Conservation (phyloP, 2,113 vertebrate genomes). For the Actinemys pallida region DNA sequence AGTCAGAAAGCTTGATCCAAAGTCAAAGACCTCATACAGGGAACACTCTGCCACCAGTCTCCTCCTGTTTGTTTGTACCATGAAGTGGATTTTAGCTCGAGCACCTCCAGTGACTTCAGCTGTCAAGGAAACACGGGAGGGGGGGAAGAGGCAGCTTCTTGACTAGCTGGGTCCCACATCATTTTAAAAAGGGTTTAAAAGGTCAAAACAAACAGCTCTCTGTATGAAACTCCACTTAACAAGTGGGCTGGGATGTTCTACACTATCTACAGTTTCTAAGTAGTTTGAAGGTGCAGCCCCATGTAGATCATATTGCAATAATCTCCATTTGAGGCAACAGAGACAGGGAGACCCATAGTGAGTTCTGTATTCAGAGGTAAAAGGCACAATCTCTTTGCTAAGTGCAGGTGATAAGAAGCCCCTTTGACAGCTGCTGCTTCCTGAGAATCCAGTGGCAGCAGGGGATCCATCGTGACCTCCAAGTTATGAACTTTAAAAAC, state of each 20-base stretch:
- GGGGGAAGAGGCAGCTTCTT: background rate
- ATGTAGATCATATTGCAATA: background rate
- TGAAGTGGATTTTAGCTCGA: constrained; percentile 33
- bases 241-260: background rate
- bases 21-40: constrained; percentile 12
- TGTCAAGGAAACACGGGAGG: background rate
- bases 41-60: constrained; percentile 14
- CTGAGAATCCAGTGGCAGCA: background rate
- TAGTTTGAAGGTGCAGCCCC: background rate
- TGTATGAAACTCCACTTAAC: background rate
- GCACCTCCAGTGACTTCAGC: constrained; percentile 19
- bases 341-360: background rate
- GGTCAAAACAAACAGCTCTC: background rate
- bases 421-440: background rate
- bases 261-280: background rate
- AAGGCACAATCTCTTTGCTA: background rate
- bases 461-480: background rate
- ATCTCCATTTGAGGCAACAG: background rate
- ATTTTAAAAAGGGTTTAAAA: background rate
- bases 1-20: background rate
- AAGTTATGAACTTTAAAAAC: background rate
- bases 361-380: background rate
- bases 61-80: background rate
- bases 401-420: background rate
- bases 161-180: background rate